These are phyloP conservation scores for Tychaedon coryphoeus DNA, from an alignment of 2,113 vertebrate species.

Conservation along the genomic window DNA sequence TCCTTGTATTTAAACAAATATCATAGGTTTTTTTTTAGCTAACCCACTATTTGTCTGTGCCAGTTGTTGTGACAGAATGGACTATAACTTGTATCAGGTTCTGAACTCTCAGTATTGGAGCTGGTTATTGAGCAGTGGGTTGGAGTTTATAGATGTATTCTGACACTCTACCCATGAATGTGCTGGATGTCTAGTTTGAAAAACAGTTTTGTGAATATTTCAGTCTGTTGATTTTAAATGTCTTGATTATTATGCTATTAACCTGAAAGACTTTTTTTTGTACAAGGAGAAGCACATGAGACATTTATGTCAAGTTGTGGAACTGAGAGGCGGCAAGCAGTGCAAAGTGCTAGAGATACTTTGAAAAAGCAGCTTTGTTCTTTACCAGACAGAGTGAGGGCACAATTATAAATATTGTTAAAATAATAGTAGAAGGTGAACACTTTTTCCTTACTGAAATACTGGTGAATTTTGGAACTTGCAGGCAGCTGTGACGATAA, in stretches of 20 bases:
- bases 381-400: not conserved
- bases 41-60: not conserved
- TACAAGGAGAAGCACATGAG: not conserved
- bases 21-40: accelerated
- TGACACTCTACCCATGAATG: not conserved
- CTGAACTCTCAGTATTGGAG: not conserved
- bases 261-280: not conserved
- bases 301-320: not conserved
- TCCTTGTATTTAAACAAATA: not conserved
- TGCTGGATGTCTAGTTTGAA: not conserved
- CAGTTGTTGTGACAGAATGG: not conserved
- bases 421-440: not conserved
- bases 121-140: not conserved
- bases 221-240: not conserved
- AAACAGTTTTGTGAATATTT: not conserved
- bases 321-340: not conserved
- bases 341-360: not conserved
- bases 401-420: not conserved
- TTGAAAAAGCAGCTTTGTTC: not conserved
- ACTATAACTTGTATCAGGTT: not conserved
- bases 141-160: not conserved
- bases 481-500: not conserved
- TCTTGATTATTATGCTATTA: not conserved
- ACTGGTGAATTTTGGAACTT: not conserved
- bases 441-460: not conserved